A percentile compares a stretch with the other conserved stretches of the same genome.
phyloP scores from a whole-genome alignment of 2,888 invertebrate species.

The Nomada lathburiana region DNA sequence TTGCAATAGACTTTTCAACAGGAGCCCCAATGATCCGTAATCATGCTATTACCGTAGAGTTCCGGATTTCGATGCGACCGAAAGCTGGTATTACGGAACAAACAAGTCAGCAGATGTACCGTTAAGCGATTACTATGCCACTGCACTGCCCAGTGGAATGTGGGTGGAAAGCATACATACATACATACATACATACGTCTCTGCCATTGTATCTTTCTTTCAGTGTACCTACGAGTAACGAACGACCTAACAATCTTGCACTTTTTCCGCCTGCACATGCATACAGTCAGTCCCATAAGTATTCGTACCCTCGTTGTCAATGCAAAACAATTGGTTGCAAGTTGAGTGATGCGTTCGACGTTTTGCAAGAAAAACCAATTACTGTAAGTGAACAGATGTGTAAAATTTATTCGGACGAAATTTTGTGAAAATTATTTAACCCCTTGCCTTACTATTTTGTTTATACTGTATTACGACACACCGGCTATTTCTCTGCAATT shows the following conservation, averaged over 20 bases:
- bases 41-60: conserved; percentile 25
- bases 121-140: conserved; percentile 81
- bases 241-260: conserved; percentile 9
- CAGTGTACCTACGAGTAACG: not conserved
- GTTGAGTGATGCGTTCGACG: no score
- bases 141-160: conserved; percentile 75
- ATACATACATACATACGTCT: conserved; percentile 51
- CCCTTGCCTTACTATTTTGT: not conserved
- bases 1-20: not conserved
- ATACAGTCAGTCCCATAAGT: no score
- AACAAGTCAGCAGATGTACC: conserved; percentile 73
- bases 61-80: conserved; percentile 50
- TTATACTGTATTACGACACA: no score
- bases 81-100: conserved; percentile 76
- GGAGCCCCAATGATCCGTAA: not conserved
- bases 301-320: no score
- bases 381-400: no score
- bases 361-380: no score
- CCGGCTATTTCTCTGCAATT: no score
- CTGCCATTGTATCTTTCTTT: conserved; percentile 52
- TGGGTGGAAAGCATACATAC: conserved; percentile 76
- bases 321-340: no score
- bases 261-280: conserved; percentile 4
- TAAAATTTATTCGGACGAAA: no score
- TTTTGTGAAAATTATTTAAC: no score